Evolutionary conservation across 2,113 vertebrate genomes (phyloP), one percentile per base, ranked within the genome.

Genomic region (Neolamprologus variostigma): DNA sequence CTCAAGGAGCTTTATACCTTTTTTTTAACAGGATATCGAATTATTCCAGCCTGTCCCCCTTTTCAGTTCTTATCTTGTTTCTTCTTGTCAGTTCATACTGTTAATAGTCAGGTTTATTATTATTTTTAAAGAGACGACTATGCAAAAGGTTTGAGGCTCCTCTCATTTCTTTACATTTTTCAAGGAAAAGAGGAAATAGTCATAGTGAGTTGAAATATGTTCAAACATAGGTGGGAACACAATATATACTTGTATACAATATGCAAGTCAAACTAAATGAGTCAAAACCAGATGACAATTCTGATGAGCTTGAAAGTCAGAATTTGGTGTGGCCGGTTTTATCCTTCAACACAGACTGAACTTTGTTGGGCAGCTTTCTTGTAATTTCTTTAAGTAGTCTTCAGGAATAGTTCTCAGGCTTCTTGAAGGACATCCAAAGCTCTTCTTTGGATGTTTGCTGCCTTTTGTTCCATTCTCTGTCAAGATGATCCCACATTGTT

Each of bases 221-320:
- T 21, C n/a, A 71, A 71, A 23, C 2, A 71, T 68, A 21, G 7
- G 3, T 68, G 63, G 4, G 6, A 0, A 61, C 3, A 19, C 3
- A 33, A 63, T 63, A 63, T 63, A 35, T 35, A 63, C 59, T 63
- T 63, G 31, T 63, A 6, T 42, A 21, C n/a, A 23, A 40, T 14
- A 40, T 21, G 0, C 17, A 68, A 40, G 33, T 21, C 11, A 68
- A 68, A 40, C 0, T 0, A 68, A 68, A 21, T 8, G n/a, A 14
- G 35, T 63, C 59, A 33, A 63, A 7, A 33, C 16, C 59, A 33
- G 59, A 63, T 63, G 28, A 63, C 1, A 14, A 21, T 71, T 23
- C n/a, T 40, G 14, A 3, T 40, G 63, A 68, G 35, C 63, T 40
- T 40, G n/a, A 68, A 68, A 40, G 63, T 68, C 19, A 23, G 33